Conservation (phyloP, 2,888 invertebrate genomes). For the Temnothorax unifasciatus region DNA sequence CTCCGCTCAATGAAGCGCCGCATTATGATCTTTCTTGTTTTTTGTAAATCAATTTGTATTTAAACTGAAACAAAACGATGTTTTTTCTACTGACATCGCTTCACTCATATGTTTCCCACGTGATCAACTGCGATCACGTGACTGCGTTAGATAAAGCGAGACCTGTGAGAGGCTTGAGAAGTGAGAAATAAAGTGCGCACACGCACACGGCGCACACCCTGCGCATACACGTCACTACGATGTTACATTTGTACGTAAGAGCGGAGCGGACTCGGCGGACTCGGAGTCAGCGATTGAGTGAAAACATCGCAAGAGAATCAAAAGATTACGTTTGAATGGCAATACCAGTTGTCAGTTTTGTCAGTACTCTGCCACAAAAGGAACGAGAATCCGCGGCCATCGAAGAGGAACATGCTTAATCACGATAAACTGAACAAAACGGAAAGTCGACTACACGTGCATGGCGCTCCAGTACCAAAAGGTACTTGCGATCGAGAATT, state of each 20-base stretch:
- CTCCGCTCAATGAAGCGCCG: neutral
- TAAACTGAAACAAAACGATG: neutral
- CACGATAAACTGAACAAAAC: neutral
- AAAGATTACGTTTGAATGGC: neutral
- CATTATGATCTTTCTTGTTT: neutral
- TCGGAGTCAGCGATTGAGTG: no score
- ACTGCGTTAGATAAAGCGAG: neutral
- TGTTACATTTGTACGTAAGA: no score
- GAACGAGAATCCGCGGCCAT: neutral
- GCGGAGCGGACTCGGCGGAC: no score
- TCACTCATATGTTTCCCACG: neutral
- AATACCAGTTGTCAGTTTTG: no score
- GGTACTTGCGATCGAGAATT: neutral
- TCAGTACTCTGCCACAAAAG: neutral
- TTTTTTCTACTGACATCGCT: neutral
- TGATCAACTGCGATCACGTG: neutral
- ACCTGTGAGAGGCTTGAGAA: no score
- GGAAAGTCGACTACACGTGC: neutral
- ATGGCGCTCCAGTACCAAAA: neutral
- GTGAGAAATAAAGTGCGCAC: no score
- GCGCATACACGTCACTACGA: no score
- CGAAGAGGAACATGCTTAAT: neutral
- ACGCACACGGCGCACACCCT: no score
- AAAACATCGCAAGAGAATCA: neutral
- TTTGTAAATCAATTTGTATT: neutral